Evolutionary conservation across 2,113 vertebrate species (phyloP).

Genomic region (Pteropus alecto): DNA sequence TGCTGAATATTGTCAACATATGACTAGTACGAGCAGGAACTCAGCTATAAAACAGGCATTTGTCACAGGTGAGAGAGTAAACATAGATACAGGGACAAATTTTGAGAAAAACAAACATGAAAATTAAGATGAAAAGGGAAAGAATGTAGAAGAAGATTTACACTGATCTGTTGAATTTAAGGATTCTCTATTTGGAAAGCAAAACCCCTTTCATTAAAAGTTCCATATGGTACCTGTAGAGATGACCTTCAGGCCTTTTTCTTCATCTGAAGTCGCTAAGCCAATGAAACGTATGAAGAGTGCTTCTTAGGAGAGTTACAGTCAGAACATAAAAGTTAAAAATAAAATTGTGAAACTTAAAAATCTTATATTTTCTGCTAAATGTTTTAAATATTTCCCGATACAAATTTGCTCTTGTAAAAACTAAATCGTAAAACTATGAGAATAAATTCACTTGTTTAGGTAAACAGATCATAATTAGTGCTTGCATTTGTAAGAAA

Average conservation of each 20-base stretch:
- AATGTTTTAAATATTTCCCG: background rate
- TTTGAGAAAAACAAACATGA: constrained; percentile 33
- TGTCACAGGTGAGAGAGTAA: constrained; percentile 71
- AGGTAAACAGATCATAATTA: background rate
- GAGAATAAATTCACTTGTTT: background rate
- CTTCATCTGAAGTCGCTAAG: background rate
- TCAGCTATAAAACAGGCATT: constrained; percentile 64
- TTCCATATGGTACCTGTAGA: background rate
- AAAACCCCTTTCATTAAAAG: background rate
- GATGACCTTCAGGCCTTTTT: background rate
- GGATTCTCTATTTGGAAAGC: background rate
- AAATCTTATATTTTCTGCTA: background rate
- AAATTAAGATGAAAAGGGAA: constrained; percentile 7
- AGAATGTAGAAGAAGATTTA: background rate
- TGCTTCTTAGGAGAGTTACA: background rate
- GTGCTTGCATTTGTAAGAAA: background rate
- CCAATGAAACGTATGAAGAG: background rate
- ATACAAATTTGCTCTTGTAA: background rate
- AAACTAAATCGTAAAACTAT: background rate
- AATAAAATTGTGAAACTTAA: background rate
- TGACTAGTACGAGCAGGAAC: constrained; percentile 45
- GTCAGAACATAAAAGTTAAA: background rate
- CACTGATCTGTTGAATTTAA: background rate
- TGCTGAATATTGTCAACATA: constrained; percentile 61
- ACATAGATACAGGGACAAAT: constrained; percentile 53